Base-by-base conservation (phyloP, 23 tunicate species). In the Trididemnum nubilum region DNA sequence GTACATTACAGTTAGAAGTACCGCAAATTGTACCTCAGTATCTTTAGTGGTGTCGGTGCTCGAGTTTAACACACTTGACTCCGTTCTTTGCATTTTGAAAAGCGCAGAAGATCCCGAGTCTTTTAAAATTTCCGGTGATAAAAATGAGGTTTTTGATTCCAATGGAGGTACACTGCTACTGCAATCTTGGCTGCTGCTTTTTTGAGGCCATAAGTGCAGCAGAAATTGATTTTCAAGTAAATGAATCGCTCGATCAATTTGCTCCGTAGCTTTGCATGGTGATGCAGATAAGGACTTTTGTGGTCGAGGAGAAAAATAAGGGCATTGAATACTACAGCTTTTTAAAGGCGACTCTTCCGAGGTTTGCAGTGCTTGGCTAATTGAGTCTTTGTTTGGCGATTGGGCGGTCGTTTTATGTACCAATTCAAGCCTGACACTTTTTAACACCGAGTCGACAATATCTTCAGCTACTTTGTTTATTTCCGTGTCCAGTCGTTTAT, bases 261-360 rank as follows among this genome's bases (percentile, higher is more conserved):
- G 84, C 25, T 70, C 84, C 18, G 90, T 69, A 1, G 83, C 82
- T 32, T 72, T 83, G 79, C 79, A 83, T 33, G 79, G 87, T n/a
- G 80, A 83, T 21, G 77, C 2, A 26, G 59, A 30, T 30, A 7
- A 15, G 5, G 59, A 44, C 27, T 9, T 15, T 37, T 26, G 2
- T 12, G 26, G 15, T 2, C 78, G 57, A 19, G 78, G 78, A 73
- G 78, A 73, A 31, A 21, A 73, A 39, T 73, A 73, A 5, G 78
- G 78, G 29, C 57, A 73, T 21, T 73, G 58, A 19, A 73, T 5
- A 30, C 78, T 73, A 30, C 58, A 12, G 58, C 78, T 73, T 73
- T 38, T n/a, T 34, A 73, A 40, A 9, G 78, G 78, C 2, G 57
- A 67, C 38, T 67, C 74, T 4, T 31, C 7, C 7, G 37, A 5